Evolutionary conservation across 2,797 vertebrate species (phyloP), one percentile per base, ranked within the genome.

Genomic region (Danio kyathit): DNA sequence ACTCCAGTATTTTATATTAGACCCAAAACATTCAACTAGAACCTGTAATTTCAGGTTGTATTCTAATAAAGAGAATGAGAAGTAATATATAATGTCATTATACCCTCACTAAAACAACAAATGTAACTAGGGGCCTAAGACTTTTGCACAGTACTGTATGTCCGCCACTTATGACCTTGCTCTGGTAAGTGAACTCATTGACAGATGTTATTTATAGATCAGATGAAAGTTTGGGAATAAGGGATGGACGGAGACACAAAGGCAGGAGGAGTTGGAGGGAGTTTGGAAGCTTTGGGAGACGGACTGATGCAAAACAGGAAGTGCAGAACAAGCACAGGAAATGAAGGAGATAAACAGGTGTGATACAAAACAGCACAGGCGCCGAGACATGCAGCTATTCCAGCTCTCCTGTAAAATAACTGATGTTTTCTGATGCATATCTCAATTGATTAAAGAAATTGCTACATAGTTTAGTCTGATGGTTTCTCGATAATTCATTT

Each of bases 301-400:
- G 14, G 76, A 77, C 48, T 16, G 51, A 80, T 74, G 67, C 71
- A 79, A 77, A 67, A 89, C 74, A 76, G 80, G 66, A 82, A 59
- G 46, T 14, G 66, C 74, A 76, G 73, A 83, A 72, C 83, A 87
- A 79, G 79, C 80, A 85, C 82, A 91, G 92, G 91, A 93, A 90
- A 85, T 78, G 44, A 74, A 83, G 83, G 83, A 82, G 84, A 90
- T 91, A 92, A 91, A 90, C 89, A 92, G 89, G 85, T 87, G 73
- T 90, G 89, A 83, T 81, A 70, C 52, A 74, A 79, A 89, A 91
- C 85, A 79, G 87, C 75, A 86, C 76, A 81, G 77, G 74, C 71
- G 83, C 81, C 86, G 79, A 75, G 69, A 76, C 7, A 40, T 14
- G 57, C 11, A 6, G 57, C 21, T 52, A 75, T 83, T 85, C 83